Evolutionary conservation across 2,888 invertebrate species (phyloP), one percentile per base, ranked within the genome.

Genomic region (Kryphioiulus occultus): DNA sequence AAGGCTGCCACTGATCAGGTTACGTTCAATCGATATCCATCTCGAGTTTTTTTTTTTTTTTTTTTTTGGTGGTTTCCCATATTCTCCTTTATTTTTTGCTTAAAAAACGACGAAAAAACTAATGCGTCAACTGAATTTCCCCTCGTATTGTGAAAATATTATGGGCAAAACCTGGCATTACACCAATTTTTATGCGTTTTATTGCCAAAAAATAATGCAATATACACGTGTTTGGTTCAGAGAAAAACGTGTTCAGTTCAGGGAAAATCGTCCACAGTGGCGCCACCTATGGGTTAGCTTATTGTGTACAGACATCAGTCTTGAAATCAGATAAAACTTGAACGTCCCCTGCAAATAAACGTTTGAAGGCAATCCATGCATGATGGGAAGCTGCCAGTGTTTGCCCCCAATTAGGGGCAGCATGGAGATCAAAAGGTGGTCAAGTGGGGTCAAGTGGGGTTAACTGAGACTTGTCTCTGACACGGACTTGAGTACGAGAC

Each of bases 91-190:
- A 4, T 35, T 35, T 35, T 35, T 35, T 35, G 2, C 7, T 35
- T 35, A 1, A 44, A 9, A 44, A 9, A 44, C 3, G 35, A 10
- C 12, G 4, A 53, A 53, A n/a, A 53, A 53, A 53, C 53, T 53
- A 53, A 53, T 53, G 53, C 53, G 53, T 53, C 53, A 53, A 53
- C 53, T 53, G 53, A 53, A 53, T 53, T 53, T 53, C 53, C 53
- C 12, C 1, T 53, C 15, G 47, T 5, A 53, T 53, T 53, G 53
- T 19, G 12, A 53, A 53, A 53, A 53, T 19, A 53, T 2, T 1
- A 53, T 1, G 53, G 53, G 19, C 10, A n/a, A 53, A 53, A 53
- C 17, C 53, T 53, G 53, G 53, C 53, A 53, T 53, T 19, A 53
- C 12, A 53, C 53, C 53, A 53, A 53, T 7, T 12, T 53, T n/a